Evolutionary conservation across 2,888 invertebrate genomes (phyloP).

Genomic region (Caenorhabditis virilis): DNA sequence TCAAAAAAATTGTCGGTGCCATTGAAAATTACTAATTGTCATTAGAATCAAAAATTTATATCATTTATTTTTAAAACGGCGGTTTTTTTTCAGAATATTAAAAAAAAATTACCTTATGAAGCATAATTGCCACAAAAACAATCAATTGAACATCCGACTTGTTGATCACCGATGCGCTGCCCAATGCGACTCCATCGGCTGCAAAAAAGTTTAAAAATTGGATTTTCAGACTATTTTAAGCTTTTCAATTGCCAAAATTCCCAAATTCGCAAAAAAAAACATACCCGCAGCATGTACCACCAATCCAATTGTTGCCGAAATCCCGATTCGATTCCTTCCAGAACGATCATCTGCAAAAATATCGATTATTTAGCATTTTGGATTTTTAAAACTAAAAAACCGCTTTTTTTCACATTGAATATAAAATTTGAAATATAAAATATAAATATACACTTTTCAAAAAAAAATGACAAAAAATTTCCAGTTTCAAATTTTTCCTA

Average conservation of each 20-base stretch:
- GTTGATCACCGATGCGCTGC: conserved; percentile 95
- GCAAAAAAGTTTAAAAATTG: conserved; percentile 58
- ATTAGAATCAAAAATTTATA: too few species aligned
- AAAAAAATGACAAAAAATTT: neutral
- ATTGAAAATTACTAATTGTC: too few species aligned
- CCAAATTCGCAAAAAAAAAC: conserved; percentile 27
- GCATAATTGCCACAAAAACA: conserved; percentile 96
- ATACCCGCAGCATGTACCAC: conserved; percentile 94
- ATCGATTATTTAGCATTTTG: too few species aligned
- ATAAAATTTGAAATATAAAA: too few species aligned
- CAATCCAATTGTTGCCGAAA: conserved; percentile 92
- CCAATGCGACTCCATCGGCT: conserved; percentile 95
- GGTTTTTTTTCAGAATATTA: too few species aligned
- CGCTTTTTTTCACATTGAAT: too few species aligned
- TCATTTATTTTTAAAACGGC: too few species aligned
- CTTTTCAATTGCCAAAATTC: conserved; percentile 1
- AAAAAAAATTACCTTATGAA: conserved; percentile 80
- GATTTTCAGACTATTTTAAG: too few species aligned
- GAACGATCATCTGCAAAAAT: conserved; percentile 45
- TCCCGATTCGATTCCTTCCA: conserved; percentile 70
- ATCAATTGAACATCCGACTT: conserved; percentile 95
- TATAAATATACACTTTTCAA: too few species aligned
- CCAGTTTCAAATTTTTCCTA: neutral
- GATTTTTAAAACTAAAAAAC: neutral
- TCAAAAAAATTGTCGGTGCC: too few species aligned